Conservation (phyloP, 2,888 invertebrate species). For the Rotaria socialis region DNA sequence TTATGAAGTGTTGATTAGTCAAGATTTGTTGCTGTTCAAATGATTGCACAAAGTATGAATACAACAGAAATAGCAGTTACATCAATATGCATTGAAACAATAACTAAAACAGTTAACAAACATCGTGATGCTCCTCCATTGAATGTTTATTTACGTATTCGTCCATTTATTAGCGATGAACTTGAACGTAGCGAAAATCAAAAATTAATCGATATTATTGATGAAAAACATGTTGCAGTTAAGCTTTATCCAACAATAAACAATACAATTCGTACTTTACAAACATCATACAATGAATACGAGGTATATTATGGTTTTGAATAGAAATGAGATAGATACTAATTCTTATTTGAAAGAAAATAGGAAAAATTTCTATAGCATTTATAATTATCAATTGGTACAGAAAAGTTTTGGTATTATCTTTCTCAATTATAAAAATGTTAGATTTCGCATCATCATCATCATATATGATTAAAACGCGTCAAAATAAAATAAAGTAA, state of each 20-base stretch:
- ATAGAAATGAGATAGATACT: no score
- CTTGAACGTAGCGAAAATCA: slow-evolving; percentile 13
- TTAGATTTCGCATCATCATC: no score
- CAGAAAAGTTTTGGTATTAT: no score
- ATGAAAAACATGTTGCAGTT: not conserved
- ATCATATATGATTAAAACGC: no score
- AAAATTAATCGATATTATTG: not conserved
- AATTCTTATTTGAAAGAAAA: no score
- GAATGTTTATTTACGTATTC: not conserved
- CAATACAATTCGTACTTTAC: not conserved
- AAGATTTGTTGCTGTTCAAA: not conserved
- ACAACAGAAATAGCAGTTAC: not conserved
- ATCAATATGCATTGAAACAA: not conserved
- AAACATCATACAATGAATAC: slow-evolving; percentile 30
- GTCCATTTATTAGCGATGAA: slow-evolving; percentile 14
- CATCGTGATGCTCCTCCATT: not conserved
- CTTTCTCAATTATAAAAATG: no score
- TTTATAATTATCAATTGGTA: no score
- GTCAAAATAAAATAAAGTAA: no score
- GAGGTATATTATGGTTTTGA: not conserved
- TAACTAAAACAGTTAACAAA: not conserved
- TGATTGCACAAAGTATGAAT: not conserved
- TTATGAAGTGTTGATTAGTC: not conserved
- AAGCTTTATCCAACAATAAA: not conserved
- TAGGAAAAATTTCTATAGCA: no score